Evolutionary conservation across 2,888 invertebrate genomes (phyloP), one percentile per base, ranked within the genome.

Genomic region (Platypus cylindrus): DNA sequence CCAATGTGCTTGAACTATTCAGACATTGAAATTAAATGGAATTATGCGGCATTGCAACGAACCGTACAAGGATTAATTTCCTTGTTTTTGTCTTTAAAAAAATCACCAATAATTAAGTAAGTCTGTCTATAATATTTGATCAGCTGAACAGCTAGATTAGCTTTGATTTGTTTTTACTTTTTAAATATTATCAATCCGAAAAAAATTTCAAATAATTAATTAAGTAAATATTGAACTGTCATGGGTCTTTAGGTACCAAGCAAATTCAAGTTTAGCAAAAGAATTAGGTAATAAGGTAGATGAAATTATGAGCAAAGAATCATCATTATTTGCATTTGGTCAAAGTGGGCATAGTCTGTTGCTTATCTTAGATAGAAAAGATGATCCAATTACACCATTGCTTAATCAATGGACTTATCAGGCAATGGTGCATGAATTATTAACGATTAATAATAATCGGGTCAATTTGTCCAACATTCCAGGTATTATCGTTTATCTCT

Each of bases 331-430:
- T 57, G 84, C 91, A 50, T 86, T 85, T 59, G 74, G 81, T n/a
- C 78, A 79, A 36, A 63, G 70, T 28, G 43, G 43, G 1, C 40
- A 41, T 22, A 85, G 93, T 0, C 65, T 91, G 43, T 61, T 99
- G 37, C 61, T 99, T 18, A 81, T 99, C 42, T 57, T 99, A 22
- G 98, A 99, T 60, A 70, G 98, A 45, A 70, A 87, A 48, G 89
- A 89, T 57, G 98, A 99, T 64, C 86, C 94, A 0, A 82, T 97
- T 5, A 95, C 98, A 0, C 98, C 98, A 0, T 63, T 99, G 35
- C 64, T 99, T 17, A 93, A 87, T 62, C 73, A 93, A 71, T 99
- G 98, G 98, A 98, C 97, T 0, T 99, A 99, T 65, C 97, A 99
- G 62, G 98, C 98, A 2, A 98, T 99, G 98, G 93, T 99, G 7